phyloP scores from a whole-genome alignment of 2,888 invertebrate genomes.

The Cyclophora albipunctata region DNA sequence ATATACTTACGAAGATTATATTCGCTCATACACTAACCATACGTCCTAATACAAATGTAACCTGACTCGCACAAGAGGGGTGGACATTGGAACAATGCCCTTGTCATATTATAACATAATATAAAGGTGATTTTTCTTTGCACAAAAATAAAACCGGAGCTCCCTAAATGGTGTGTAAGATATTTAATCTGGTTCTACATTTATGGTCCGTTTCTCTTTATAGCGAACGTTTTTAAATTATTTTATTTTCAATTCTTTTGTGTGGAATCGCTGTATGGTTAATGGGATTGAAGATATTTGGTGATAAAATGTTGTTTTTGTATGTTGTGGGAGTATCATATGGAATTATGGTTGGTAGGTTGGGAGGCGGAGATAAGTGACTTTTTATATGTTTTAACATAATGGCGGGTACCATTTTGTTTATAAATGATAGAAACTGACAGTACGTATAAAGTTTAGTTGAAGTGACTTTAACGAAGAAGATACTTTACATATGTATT shows the following conservation, averaged over 20 bases:
- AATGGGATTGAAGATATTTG: slow-evolving; percentile 12
- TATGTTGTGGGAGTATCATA: not conserved
- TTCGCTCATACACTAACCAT: not conserved
- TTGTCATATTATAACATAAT: slow-evolving; percentile 6
- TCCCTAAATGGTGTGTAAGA: slow-evolving; percentile 57
- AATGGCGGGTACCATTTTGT: too few relatives aligned
- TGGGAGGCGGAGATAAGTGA: not conserved
- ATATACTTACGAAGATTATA: too few relatives aligned
- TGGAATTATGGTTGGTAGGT: not conserved
- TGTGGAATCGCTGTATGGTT: slow-evolving; percentile 8
- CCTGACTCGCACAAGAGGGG: slow-evolving; percentile 22
- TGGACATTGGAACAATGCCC: slow-evolving; percentile 20
- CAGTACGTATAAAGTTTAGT: too few relatives aligned
- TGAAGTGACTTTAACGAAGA: too few relatives aligned
- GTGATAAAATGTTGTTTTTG: not conserved
- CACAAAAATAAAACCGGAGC: slow-evolving; percentile 29
- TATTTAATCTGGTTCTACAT: slow-evolving; percentile 56
- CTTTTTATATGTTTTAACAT: too few relatives aligned
- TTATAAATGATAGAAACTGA: too few relatives aligned
- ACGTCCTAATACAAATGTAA: slow-evolving; percentile 13
- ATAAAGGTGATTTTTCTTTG: slow-evolving; percentile 28
- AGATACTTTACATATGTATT: too few relatives aligned
- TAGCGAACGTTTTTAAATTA: slow-evolving; percentile 34
- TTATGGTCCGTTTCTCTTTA: slow-evolving; percentile 41
- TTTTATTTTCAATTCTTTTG: slow-evolving; percentile 13